Evolutionary conservation across 2,888 invertebrate species (phyloP).

Genomic region (Diaperis boleti): DNA sequence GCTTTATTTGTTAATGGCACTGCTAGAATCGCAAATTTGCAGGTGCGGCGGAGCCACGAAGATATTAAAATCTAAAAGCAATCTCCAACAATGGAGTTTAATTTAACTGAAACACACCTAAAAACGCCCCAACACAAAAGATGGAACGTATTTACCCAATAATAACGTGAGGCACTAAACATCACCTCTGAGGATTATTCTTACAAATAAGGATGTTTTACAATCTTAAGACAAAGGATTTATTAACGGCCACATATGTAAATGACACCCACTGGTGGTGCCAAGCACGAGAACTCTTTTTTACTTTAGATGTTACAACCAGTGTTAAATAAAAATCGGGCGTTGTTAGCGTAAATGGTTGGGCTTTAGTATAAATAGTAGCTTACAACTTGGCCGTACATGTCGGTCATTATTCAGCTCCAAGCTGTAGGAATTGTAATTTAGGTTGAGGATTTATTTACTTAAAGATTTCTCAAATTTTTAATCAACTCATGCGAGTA

Average conservation of each 20-base stretch:
- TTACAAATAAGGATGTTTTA: slow-evolving; percentile 39
- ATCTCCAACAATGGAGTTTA: slow-evolving; percentile 40
- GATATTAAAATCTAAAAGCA: slow-evolving; percentile 34
- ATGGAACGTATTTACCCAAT: slow-evolving; percentile 39
- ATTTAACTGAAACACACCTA: slow-evolving; percentile 42
- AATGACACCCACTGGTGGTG: slow-evolving; percentile 26
- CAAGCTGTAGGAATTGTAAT: background rate
- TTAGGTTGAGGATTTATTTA: background rate
- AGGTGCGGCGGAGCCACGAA: slow-evolving; percentile 27
- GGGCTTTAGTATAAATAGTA: background rate
- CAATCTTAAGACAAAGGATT: slow-evolving; percentile 37
- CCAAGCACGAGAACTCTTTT: slow-evolving; percentile 13
- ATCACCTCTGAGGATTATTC: slow-evolving; percentile 38
- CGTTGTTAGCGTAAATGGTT: background rate
- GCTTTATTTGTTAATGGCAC: background rate
- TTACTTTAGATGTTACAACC: background rate
- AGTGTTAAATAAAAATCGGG: slow-evolving; percentile 4
- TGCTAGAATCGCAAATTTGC: slow-evolving; percentile 8
- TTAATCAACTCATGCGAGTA: too few species aligned
- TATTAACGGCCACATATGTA: slow-evolving; percentile 25
- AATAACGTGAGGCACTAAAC: slow-evolving; percentile 39
- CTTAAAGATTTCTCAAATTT: too few species aligned
- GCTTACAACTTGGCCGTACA: background rate
- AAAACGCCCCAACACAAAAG: slow-evolving; percentile 40
- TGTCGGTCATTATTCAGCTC: background rate